Evolutionary conservation across 2,797 vertebrate genomes (phyloP), one percentile per base, ranked within the genome.

Genomic region (Manis javanica): DNA sequence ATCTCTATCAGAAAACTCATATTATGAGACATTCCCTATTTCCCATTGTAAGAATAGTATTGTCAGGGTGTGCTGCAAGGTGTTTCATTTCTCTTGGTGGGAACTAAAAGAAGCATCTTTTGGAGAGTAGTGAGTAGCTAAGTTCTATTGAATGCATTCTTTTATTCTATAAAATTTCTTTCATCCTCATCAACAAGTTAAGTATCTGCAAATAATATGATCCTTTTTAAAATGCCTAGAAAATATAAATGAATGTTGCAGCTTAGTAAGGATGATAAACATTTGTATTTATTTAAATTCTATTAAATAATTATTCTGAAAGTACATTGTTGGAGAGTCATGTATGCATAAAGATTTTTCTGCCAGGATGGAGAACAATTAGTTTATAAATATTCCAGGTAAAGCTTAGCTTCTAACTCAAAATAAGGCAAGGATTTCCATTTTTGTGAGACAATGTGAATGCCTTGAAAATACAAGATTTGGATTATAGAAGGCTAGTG

Each of bases 201-300:
- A 88, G 85, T 86, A 42, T 78, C 69, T 39, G 51, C 7, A 64
- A n/a, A 68, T 63, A 94, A 87, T 7, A 86, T 75, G 92, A 77
- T 31, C 55, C 37, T 92, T 42, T 93, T 77, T 86, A 87, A 57
- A 78, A 69, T 46, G 49, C 49, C 92, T 90, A 55, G 51, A 90
- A 90, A 88, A 87, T 92, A 86, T 72, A 91, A 91, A 75, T 86
- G 8, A 55, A 11, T 78, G 6, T 93, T 86, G 31, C 2, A 87
- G 26, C 84, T 94, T 69, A 92, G 93, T 66, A 55, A 85, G 81
- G 37, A 93, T 72, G 66, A 63, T 68, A 82, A 46, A 18, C 34
- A 29, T 88, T 92, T 95, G 93, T 59, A 77, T 85, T 88, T 68
- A 63, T 14, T 87, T 92, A 89, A 74, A 93, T 85, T 87, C 10